Percentiles rank a stretch among this genome's conserved stretches.
Evolutionary conservation across 2,888 invertebrate genomes (phyloP).

Genomic region (Zhengitettix transpicula): DNA sequence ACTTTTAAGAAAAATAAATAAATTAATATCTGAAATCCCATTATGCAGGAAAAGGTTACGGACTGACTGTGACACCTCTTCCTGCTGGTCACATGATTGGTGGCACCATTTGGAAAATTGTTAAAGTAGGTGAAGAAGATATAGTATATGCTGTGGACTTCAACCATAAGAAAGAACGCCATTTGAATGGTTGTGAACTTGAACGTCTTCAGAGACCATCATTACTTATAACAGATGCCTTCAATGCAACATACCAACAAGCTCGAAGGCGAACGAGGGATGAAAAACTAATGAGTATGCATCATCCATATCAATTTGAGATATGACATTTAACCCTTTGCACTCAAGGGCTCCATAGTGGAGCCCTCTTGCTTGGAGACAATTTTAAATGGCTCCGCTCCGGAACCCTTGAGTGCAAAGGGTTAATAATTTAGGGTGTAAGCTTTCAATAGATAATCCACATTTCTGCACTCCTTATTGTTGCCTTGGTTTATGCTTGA

Average conservation of each 20-base stretch:
- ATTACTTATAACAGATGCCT: conserved; percentile 85
- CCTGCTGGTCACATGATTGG: conserved; percentile 98
- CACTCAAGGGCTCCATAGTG: too few species aligned
- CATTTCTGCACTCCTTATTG: too few species aligned
- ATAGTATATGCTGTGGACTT: conserved; percentile 96
- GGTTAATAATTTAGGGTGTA: too few species aligned
- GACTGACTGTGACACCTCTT: conserved; percentile 84
- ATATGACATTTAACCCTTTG: too few species aligned
- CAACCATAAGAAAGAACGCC: conserved; percentile 97
- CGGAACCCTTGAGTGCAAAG: too few species aligned
- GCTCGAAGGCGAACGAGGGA: conserved; percentile 78
- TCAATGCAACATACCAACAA: conserved; percentile 88
- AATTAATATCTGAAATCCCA: too few species aligned
- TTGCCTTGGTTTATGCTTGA: too few species aligned
- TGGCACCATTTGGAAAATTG: conserved; percentile 96
- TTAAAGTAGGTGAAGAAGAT: conserved; percentile 95
- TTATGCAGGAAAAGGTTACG: conserved; percentile 79
- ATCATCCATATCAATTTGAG: neutral
- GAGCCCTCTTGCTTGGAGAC: too few species aligned
- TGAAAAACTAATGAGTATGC: conserved; percentile 87
- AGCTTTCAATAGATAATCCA: too few species aligned
- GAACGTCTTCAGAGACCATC: conserved; percentile 84
- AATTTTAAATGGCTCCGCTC: too few species aligned
- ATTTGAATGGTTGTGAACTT: conserved; percentile 89
- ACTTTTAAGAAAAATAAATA: too few species aligned